Base-by-base conservation (phyloP, 2,888 invertebrate genomes). In the Amiota communis region DNA sequence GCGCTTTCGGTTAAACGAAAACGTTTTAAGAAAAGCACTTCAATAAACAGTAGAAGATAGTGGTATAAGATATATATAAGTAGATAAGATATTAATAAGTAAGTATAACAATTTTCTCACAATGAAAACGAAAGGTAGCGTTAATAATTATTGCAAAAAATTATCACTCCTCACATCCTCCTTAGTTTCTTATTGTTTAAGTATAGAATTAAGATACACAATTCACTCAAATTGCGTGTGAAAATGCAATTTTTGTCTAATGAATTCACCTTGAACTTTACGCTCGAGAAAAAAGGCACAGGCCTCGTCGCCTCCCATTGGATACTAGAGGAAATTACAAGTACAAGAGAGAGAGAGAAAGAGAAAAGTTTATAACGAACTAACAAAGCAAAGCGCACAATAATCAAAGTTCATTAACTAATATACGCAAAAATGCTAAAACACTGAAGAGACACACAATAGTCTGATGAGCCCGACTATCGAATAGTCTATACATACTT, bases 241-340 rank as follows among this genome's bases (percentile, higher is more conserved):
- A 81, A 85, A 82, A 75, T 79, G 76, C 74, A 81, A 77, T 87
- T 82, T 75, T 76, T 77, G 6, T 74, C 23, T 13, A 36, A 63
- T 63, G 20, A 59, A 73, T 76, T 80, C 79, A 85, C 88, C 88
- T 87, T 87, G 88, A 87, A 86, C 87, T 87, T 85, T 80, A 49
- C 72, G 72, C 64, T 17, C 20, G 63, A 13, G 63, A 48, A 65
- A 65, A 17, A 46, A 17, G 17, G n/a, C 47, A 64, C 10, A 47
- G 36, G 46, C 49, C 48, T 65, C 17, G 23, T 67, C 36, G 2
- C 36, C 6, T 36, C 36, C 6, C 2, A 2, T 36, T 6, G 6
- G 0, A 36, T 36, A 36, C 6, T 6, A 36, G 36, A 36, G 36
- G 36, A 36, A 36, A 36, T 4, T 36, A 20, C 12, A 23, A 53